Base-by-base conservation (phyloP, 2,888 invertebrate species). In the Parapristionchus giblindavisi region DNA sequence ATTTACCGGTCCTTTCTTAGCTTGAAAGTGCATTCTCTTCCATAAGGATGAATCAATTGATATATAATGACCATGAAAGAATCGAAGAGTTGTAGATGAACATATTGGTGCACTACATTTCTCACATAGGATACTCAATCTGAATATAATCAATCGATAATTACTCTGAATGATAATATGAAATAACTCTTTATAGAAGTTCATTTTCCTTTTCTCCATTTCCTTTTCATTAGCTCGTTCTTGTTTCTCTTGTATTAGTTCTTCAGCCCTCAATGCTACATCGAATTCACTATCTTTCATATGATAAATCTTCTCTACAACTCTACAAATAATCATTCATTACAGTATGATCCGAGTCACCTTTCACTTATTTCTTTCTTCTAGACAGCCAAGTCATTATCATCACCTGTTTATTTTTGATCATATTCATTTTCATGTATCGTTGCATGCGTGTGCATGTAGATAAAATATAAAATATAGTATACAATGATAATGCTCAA, bases 91-190 rank as follows among this genome's bases (percentile, higher is more conserved):
- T 0, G 29, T 6, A 27, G 68, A 70, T 1, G 52, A 52, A 54
- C 52, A 52, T 14, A 70, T 34, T 4, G 27, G 34, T 2, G n/a
- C 6, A 54, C 54, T 54, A 38, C 68, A 70, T 38, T 70, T 70
- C 38, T 70, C 68, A 24, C 68, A 70, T 6, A 70, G 52, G 24
- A 70, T 52, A 54, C 14, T 14, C 1, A 70, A 27, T 36, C 68
- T 70, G 68, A 1, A 70, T 3, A 14, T 38, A 3, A 52, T 52
- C 63, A 48, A 14, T 51, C 21, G 14, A 40, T 27, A 17, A 29
- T 5, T 5, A 61, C 43, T n/a, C 56, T 6, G 27, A 34, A 27
- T 17, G 51, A 6, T 27, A 48, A 48, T 5, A 11, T 2, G 1
- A 48, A 29, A 32, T 51, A 5, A 70, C 70, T 54, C 43, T 34